Conservation (phyloP, 2,797 vertebrate species). For the Gadopsis bispinosus region DNA sequence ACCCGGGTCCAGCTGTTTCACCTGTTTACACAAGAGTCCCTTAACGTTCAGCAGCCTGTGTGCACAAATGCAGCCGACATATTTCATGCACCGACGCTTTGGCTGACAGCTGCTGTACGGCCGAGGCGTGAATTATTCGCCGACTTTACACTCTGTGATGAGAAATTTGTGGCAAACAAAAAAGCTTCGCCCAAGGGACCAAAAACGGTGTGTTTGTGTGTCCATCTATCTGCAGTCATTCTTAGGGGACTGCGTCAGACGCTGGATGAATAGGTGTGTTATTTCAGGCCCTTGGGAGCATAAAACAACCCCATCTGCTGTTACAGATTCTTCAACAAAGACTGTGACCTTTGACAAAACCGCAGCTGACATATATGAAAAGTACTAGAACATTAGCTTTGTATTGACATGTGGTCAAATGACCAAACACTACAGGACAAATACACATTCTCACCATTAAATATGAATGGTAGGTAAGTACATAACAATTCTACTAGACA, state of each 20-base stretch:
- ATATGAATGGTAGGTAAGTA: not conserved
- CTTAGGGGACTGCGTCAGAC: slow-evolving; percentile 23
- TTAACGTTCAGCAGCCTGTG: slow-evolving; percentile 52
- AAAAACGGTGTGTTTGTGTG: not conserved
- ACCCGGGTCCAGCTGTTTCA: slow-evolving; percentile 89
- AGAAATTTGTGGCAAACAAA: slow-evolving; percentile 47
- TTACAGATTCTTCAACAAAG: slow-evolving; percentile 30
- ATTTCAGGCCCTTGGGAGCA: slow-evolving; percentile 25
- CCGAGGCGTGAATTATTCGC: slow-evolving; percentile 69
- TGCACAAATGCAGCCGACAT: slow-evolving; percentile 36
- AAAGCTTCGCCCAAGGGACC: slow-evolving; percentile 17
- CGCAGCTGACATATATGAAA: not conserved
- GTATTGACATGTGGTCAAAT: not conserved
- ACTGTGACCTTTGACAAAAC: not conserved
- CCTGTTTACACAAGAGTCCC: slow-evolving; percentile 80
- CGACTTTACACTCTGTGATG: slow-evolving; percentile 56
- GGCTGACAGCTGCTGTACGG: slow-evolving; percentile 57
- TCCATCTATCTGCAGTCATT: slow-evolving; percentile 31
- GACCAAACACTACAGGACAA: not conserved
- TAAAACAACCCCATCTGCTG: slow-evolving; percentile 5
- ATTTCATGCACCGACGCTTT: slow-evolving; percentile 51
- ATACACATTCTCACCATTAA: not conserved
- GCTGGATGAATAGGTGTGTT: slow-evolving; percentile 35
- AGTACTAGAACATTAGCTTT: not conserved
- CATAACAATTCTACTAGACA: not conserved